A percentile compares a stretch with the other conserved stretches of the same genome.
Evolutionary conservation across 2,113 vertebrate species (phyloP).

Genomic region (Microtus montanus): DNA sequence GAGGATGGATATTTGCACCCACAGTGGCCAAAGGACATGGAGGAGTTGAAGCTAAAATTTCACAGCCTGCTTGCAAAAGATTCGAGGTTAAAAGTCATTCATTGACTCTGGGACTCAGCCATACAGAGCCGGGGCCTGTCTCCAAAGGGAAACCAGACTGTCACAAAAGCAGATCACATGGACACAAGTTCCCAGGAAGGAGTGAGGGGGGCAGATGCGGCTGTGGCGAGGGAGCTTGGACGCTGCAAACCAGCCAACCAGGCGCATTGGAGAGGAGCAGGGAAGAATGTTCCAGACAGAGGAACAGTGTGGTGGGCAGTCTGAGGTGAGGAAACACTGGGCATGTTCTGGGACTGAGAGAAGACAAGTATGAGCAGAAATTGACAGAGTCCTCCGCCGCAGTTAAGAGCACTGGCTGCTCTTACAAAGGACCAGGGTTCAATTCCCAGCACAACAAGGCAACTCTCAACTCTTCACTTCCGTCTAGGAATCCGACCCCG

Average conservation of each 20-base stretch:
- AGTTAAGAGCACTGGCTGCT: rapidly evolving
- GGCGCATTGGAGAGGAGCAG: background rate
- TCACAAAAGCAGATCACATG: background rate
- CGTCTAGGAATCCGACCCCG: background rate
- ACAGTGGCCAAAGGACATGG: background rate
- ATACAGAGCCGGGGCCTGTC: background rate
- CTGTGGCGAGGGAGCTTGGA: background rate
- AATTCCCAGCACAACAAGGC: background rate
- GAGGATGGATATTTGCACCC: background rate
- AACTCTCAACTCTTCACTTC: background rate
- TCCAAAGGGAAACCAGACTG: background rate
- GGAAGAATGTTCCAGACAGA: background rate
- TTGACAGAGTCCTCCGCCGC: too few species aligned
- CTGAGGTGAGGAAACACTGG: background rate
- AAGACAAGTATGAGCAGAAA: background rate
- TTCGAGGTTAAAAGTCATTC: too few species aligned
- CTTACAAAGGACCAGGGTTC: background rate
- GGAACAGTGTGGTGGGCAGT: background rate
- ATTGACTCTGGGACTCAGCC: background rate
- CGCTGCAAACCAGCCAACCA: background rate
- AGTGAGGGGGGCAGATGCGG: rapidly evolving
- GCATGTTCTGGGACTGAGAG: background rate
- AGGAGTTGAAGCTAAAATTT: too few species aligned
- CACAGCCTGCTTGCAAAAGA: too few species aligned
- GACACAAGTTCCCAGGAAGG: background rate